Percentiles rank a stretch among this genome's conserved stretches.
Conservation (phyloP, 2,113 vertebrate species). For the Cyanoramphus novaezelandiae region DNA sequence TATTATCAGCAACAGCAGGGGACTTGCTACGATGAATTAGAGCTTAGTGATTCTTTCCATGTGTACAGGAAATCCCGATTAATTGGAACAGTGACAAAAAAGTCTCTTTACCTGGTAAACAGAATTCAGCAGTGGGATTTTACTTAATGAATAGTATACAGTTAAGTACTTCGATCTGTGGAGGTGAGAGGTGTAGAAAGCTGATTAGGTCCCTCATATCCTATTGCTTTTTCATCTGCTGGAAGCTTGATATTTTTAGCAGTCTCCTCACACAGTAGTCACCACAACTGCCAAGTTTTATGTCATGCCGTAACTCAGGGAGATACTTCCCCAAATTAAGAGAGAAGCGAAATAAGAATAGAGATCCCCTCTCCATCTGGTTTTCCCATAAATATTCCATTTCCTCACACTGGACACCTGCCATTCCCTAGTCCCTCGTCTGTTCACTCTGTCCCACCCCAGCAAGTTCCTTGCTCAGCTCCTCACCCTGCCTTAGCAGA, state of each 20-base stretch:
- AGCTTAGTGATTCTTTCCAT: conserved; percentile 19
- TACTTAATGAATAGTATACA: conserved; percentile 18
- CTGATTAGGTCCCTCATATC: conserved; percentile 5
- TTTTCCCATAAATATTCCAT: background rate
- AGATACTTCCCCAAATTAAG: background rate
- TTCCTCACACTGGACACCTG: background rate
- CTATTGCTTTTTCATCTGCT: conserved; percentile 9
- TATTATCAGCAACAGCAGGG: background rate
- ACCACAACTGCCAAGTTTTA: background rate
- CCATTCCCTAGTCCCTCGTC: background rate
- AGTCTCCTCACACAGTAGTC: background rate
- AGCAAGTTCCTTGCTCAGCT: background rate
- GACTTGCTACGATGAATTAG: background rate
- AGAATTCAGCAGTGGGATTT: conserved; percentile 28
- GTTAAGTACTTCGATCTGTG: background rate
- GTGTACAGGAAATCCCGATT: conserved; percentile 37
- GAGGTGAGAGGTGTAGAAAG: conserved; percentile 21
- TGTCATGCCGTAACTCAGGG: background rate
- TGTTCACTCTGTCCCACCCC: background rate
- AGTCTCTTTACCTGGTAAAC: conserved; percentile 30
- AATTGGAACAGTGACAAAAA: conserved; percentile 23
- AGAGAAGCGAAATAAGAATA: background rate
- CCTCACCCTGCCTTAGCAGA: background rate
- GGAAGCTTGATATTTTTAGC: conserved; percentile 8
- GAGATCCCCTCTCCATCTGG: background rate